Conservation (phyloP, 2,113 vertebrate species). For the Cervus canadensis region DNA sequence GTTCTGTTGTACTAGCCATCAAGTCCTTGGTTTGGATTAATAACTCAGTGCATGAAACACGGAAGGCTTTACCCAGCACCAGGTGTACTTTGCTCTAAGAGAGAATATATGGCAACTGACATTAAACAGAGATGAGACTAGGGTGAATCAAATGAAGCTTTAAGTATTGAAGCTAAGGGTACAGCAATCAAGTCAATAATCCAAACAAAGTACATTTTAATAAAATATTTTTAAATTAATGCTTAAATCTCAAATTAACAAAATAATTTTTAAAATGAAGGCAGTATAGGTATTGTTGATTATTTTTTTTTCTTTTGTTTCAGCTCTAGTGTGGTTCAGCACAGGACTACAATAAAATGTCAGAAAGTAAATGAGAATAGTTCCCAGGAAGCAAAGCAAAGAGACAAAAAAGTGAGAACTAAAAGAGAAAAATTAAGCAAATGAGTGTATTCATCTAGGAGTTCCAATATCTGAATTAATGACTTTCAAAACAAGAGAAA, state of each 20-base stretch:
- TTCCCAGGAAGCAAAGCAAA: not conserved
- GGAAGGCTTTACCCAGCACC: not conserved
- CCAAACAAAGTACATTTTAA: not conserved
- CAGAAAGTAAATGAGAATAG: not conserved
- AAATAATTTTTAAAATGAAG: not conserved
- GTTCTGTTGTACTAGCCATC: not conserved
- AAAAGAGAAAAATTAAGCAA: not conserved
- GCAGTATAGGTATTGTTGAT: not conserved
- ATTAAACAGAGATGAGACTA: not conserved
- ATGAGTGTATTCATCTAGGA: not conserved
- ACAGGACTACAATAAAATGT: not conserved
- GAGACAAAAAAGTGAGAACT: not conserved
- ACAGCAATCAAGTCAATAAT: not conserved
- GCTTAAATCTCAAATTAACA: not conserved
- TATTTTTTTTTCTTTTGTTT: not conserved
- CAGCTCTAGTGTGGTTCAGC: not conserved
- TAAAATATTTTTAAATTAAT: not conserved
- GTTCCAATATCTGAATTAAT: not conserved
- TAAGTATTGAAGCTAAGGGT: not conserved
- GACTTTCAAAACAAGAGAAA: not conserved
- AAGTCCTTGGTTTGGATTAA: not conserved
- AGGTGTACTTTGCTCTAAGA: not conserved
- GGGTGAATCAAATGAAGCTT: not conserved
- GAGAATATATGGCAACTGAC: not conserved
- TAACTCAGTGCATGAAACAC: not conserved